Evolutionary conservation across 2,888 invertebrate species (phyloP).

Genomic region (Neoaliturus tenellus): DNA sequence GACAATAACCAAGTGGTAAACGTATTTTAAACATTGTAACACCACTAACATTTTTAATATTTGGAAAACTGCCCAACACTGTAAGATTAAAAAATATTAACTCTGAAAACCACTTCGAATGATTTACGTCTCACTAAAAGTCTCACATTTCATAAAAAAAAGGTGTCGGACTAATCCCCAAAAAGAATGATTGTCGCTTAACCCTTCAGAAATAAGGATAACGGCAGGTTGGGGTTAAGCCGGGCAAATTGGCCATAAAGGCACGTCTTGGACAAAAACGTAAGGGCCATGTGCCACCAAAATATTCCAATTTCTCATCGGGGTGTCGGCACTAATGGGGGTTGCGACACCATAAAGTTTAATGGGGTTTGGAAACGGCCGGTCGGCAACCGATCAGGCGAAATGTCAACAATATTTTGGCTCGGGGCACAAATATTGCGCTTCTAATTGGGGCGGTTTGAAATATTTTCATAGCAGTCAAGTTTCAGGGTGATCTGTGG

Average conservation of each 20-base stretch:
- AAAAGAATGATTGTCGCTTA: slow-evolving; percentile 6
- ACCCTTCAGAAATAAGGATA: slow-evolving; percentile 2
- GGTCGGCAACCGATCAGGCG: background rate
- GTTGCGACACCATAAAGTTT: slow-evolving; percentile 45
- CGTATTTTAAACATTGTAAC: no score
- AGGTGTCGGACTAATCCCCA: no score
- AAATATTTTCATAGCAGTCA: background rate
- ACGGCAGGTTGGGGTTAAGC: slow-evolving; percentile 8
- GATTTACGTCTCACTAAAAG: background rate
- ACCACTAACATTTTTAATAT: no score
- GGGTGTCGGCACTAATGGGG: slow-evolving; percentile 41
- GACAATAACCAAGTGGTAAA: no score
- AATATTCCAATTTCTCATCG: slow-evolving; percentile 45
- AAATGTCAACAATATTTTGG: slow-evolving; percentile 25
- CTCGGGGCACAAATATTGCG: background rate
- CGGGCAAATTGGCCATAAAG: slow-evolving; percentile 12
- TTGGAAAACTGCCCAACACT: no score
- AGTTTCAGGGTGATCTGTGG: no score
- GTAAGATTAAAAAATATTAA: no score
- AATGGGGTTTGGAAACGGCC: background rate
- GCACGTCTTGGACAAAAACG: background rate
- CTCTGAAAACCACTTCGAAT: background rate
- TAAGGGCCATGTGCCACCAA: slow-evolving; percentile 39
- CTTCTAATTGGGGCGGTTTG: background rate
- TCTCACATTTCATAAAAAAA: background rate